phyloP scores from a whole-genome alignment of 2,113 vertebrate species.

The Anoura caudifer region DNA sequence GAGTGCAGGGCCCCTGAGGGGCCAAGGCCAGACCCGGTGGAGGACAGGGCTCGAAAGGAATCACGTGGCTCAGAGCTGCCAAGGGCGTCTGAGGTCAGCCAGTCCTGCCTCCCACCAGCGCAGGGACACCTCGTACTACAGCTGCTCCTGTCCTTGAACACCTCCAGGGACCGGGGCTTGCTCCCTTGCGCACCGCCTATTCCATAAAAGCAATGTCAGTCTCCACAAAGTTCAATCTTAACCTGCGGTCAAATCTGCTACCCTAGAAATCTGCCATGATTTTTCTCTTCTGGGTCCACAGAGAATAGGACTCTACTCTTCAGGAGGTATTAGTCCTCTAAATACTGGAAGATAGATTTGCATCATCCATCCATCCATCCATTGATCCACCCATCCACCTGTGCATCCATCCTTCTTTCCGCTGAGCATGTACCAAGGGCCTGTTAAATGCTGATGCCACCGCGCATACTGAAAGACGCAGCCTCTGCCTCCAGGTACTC shows the following conservation, averaged over 20 bases:
- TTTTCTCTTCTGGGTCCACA: not conserved
- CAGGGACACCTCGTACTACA: not conserved
- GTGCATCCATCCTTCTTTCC: no score
- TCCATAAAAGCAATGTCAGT: not conserved
- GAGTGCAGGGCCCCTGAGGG: not conserved
- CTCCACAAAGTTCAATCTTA: not conserved
- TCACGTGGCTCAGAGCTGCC: not conserved
- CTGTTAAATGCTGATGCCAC: not conserved
- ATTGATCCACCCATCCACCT: no score
- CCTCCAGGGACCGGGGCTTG: not conserved
- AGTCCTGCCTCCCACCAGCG: rapidly evolving
- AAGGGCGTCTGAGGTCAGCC: not conserved
- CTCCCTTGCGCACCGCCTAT: not conserved
- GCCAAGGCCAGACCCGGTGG: not conserved
- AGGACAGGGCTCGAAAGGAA: not conserved
- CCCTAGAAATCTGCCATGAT: not conserved
- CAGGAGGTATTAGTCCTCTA: not conserved
- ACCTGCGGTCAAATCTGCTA: not conserved
- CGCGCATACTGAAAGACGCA: not conserved
- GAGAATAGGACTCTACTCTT: not conserved
- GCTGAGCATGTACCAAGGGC: not conserved
- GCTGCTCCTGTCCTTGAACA: not conserved
- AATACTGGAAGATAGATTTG: not conserved
- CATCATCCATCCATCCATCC: not conserved
- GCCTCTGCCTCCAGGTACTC: not conserved